Evolutionary conservation across 2,797 vertebrate species (phyloP), one percentile per base, ranked within the genome.

Genomic region (Gymnoscopelus microlampas): DNA sequence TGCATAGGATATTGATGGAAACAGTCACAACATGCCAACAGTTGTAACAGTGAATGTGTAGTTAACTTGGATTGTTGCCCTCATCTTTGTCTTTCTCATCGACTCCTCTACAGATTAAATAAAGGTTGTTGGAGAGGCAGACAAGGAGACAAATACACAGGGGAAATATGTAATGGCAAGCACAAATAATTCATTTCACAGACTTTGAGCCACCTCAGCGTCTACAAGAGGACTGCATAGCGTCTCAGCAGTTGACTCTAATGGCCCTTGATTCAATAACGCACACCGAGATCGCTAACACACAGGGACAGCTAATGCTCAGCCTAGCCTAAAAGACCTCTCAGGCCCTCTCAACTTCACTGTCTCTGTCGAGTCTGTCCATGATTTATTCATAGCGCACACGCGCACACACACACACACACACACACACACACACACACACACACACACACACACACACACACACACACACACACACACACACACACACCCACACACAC

Each of bases 211-310:
- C 70, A 69, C 26, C 35, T 62, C 60, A 57, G 49, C 63, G 23
- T 70, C 63, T 57, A 6, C 9, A 59, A 23, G n/a, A 15, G 5
- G 53, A 64, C 53, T 54, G 59, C 55, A 32, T 4, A 61, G 67
- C 50, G 12, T 70, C 49, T 70, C 62, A 29, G 48, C 13, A n/a
- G 9, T 64, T 78, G 47, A 72, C 53, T 82, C 39, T 80, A 81
- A 80, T 71, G 73, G 70, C 53, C 55, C 61, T 55, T 69, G 57
- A 61, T 77, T 87, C 74, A 88, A 82, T 88, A 83, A 83, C 70
- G 69, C 73, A 82, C 57, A 15, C 32, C 49, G 47, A 68, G 29
- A 76, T 57, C 51, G 63, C 73, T 80, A 77, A 82, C 65, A 63
- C 54, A 73, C 65, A 68, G 56, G 29, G 67, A 84, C 61, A 71